A percentile compares a stretch with the other conserved stretches of the same genome.
phyloP scores from a whole-genome alignment of 92 coral and sea anemone genomes.

The Epizoanthus stellaris region DNA sequence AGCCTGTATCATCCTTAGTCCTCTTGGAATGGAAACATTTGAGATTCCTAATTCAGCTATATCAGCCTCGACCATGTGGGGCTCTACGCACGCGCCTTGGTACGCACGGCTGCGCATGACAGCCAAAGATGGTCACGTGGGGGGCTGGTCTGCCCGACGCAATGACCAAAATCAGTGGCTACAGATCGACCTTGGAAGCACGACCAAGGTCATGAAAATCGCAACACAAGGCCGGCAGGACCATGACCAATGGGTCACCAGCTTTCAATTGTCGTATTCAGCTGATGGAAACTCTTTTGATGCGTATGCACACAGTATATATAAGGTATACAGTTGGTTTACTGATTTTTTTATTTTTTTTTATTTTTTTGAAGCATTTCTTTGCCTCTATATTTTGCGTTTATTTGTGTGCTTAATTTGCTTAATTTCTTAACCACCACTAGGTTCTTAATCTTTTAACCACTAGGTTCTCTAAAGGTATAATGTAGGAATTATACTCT shows the following conservation, averaged over 20 bases:
- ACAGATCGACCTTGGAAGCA: slow-evolving; percentile 27
- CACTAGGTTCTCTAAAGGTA: no score
- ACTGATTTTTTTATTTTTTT: background rate
- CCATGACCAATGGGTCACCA: background rate
- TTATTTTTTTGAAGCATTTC: no score
- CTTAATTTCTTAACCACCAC: no score
- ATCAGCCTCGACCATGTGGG: slow-evolving; percentile 20
- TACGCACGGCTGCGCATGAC: slow-evolving; percentile 39
- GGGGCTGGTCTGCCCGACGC: slow-evolving; percentile 30
- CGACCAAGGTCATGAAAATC: background rate
- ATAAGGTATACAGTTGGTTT: background rate
- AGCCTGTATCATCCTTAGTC: slow-evolving; percentile 11
- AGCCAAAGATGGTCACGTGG: slow-evolving; percentile 26
- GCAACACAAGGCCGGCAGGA: slow-evolving; percentile 37
- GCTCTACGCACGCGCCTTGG: background rate
- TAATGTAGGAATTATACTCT: no score
- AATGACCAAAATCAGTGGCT: slow-evolving; percentile 16
- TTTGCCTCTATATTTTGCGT: no score
- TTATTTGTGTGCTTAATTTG: no score
- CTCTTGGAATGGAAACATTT: slow-evolving; percentile 20
- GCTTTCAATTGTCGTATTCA: slow-evolving; percentile 12
- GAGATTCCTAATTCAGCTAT: slow-evolving; percentile 31
- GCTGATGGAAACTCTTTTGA: background rate
- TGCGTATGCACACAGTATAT: background rate
- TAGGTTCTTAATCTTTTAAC: no score